phyloP scores from a whole-genome alignment of 1,140 invertebrate genomes.

The Patella vulgata region DNA sequence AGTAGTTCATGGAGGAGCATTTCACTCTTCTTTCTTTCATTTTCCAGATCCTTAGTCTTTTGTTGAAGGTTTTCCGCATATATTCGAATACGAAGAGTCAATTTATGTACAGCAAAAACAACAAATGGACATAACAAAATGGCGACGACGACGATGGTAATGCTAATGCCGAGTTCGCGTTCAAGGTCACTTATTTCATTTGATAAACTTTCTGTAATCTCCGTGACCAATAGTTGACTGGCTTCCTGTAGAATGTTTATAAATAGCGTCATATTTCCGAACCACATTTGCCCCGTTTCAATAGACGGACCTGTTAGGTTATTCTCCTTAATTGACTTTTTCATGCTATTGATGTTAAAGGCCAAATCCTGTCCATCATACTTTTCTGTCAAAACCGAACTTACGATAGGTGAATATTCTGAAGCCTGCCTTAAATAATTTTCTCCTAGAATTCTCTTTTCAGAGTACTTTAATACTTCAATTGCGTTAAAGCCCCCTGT shows the following conservation, averaged over 20 bases:
- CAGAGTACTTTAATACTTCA: slow-evolving; percentile 24
- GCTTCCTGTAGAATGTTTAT: slow-evolving; percentile 42
- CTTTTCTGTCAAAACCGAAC: slow-evolving; percentile 2
- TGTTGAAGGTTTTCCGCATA: slow-evolving; percentile 29
- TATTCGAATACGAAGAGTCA: slow-evolving; percentile 24
- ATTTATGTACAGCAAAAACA: slow-evolving; percentile 27
- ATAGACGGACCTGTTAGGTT: slow-evolving; percentile 9
- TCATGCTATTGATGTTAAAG: slow-evolving; percentile 19
- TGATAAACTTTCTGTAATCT: slow-evolving; percentile 22
- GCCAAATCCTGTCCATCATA: slow-evolving; percentile 11
- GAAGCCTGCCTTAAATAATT: slow-evolving; percentile 14
- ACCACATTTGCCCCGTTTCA: slow-evolving; percentile 30
- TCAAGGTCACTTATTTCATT: slow-evolving; percentile 19
- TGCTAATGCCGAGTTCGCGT: slow-evolving; percentile 12
- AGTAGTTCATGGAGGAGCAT: slow-evolving; percentile 42
- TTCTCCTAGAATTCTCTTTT: slow-evolving; percentile 20
- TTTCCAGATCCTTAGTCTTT: slow-evolving; percentile 34
- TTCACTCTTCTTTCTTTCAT: slow-evolving; percentile 37
- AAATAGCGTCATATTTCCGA: slow-evolving; percentile 46
- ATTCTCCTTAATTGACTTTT: slow-evolving; percentile 22
- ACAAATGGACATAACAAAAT: slow-evolving; percentile 33
- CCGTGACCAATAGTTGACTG: background rate
- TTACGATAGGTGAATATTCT: slow-evolving; percentile 11
- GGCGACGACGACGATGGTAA: slow-evolving; percentile 27
- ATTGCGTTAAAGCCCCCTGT: slow-evolving; percentile 18